Evolutionary conservation across 2,797 vertebrate species (phyloP), one percentile per base, ranked within the genome.

Genomic region (Myotis pilosus): DNA sequence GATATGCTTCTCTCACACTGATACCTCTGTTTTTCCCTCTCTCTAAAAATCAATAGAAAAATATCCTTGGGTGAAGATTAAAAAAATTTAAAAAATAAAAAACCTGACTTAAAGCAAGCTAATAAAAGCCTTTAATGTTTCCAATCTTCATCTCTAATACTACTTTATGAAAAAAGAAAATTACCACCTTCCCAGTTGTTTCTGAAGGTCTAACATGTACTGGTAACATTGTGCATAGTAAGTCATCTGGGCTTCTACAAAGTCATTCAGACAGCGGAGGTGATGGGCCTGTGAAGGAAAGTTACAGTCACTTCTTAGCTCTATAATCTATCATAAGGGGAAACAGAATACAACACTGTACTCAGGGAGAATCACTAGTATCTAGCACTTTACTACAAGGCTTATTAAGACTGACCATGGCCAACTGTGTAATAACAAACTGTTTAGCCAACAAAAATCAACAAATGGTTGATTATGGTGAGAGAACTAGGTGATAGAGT

Each of bases 201-300:
- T 99, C 81, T 99, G 99, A 36, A 99, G 99, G 96, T 99, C 99
- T 98, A 99, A 98, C 99, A 99, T 99, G 96, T 99, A 99, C 94
- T 99, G 99, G 98, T 99, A 99, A 98, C 99, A 99, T 89, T 99
- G 99, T 69, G 99, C 99, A 87, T 99, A 99, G 96, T 99, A 99
- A 1, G 99, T 99, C 94, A 99, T 99, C 98, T 99, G 99, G 76
- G 99, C 99, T 98, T 99, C 99, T 87, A 99, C 99, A 97, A 99
- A 99, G 97, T 99, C 99, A 94, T 99, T 99, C 98, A 99, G 97
- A 96, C 99, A 99, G 97, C 99, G 99, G 93, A 99, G 99, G 95
- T 99, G 99, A 98, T 99, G 99, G 64, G 99, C 99, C 99, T 99
- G 87, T 7, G 93, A 94, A 81, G 87, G 33, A 89, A 91, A 94